Percentiles rank a stretch among this genome's conserved stretches.
Conservation (phyloP, 2,888 invertebrate genomes). For the Scaptomyza reducta region DNA sequence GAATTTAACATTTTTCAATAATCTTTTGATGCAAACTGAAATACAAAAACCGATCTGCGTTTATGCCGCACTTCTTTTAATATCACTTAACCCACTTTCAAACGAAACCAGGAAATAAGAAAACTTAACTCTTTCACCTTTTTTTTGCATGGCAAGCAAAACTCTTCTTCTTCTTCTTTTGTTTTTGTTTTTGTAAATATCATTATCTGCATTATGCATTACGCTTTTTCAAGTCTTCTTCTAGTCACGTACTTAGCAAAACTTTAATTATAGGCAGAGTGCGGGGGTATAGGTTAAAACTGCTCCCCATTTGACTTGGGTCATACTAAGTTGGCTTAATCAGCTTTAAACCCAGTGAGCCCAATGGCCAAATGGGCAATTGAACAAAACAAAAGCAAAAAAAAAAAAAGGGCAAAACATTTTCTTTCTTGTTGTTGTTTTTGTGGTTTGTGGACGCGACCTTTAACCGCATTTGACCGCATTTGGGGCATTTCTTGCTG, state of each 20-base stretch:
- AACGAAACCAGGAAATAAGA: neutral
- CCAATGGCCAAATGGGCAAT: constrained; percentile 18
- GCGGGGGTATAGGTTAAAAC: no score
- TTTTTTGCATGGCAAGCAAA: neutral
- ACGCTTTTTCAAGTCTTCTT: neutral
- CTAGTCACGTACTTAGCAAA: constrained; percentile 25
- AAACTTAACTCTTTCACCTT: neutral
- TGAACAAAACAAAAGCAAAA: no score
- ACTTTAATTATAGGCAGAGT: neutral
- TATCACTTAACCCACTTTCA: neutral
- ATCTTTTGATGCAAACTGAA: no score
- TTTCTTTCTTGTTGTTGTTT: constrained; percentile 4
- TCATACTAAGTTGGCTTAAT: constrained; percentile 21
- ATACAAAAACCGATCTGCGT: no score
- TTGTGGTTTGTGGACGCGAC: constrained; percentile 33
- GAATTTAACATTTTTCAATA: no score
- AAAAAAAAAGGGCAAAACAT: constrained; percentile 13
- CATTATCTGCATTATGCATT: constrained; percentile 21
- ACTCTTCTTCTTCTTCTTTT: neutral
- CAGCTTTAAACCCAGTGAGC: constrained; percentile 17
- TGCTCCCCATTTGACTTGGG: neutral
- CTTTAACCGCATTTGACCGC: constrained; percentile 48
- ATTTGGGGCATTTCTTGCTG: constrained; percentile 7
- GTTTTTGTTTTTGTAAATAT: neutral
- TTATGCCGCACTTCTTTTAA: neutral